These are phyloP conservation scores for Calephelis perditalis DNA, from an alignment of 2,888 invertebrate genomes.

Conservation along the genomic window DNA sequence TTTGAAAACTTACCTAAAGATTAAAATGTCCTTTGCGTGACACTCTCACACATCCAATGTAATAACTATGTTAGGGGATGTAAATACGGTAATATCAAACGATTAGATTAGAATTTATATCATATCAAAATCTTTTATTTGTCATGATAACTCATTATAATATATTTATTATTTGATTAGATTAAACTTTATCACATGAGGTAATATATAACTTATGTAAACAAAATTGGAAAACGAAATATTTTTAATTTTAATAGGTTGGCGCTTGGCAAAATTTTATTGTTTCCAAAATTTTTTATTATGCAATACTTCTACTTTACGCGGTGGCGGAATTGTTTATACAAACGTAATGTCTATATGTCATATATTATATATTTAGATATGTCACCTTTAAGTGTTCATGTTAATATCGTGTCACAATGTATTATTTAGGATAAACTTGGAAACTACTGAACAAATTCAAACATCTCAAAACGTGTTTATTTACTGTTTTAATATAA, in stretches of 20 bases:
- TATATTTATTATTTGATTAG: constrained; percentile 5
- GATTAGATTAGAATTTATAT: neutral
- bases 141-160: neutral
- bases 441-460: no score
- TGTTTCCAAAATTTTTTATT: neutral
- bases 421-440: no score
- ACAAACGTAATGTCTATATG: no score
- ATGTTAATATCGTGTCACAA: no score
- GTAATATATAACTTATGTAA: neutral
- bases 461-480: no score
- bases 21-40: constrained; percentile 39
- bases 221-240: neutral
- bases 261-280: neutral
- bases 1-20: constrained; percentile 12
- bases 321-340: no score
- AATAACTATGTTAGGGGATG: constrained; percentile 12
- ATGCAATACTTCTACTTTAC: no score
- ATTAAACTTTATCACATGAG: neutral
- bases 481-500: no score
- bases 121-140: constrained; percentile 4
- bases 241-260: neutral
- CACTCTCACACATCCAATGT: constrained; percentile 31
- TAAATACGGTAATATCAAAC: constrained; percentile 5
- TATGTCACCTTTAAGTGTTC: no score
- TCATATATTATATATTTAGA: no score